These are phyloP conservation scores for Tholera decimalis DNA, from an alignment of 2,888 invertebrate genomes.

Conservation along the genomic window DNA sequence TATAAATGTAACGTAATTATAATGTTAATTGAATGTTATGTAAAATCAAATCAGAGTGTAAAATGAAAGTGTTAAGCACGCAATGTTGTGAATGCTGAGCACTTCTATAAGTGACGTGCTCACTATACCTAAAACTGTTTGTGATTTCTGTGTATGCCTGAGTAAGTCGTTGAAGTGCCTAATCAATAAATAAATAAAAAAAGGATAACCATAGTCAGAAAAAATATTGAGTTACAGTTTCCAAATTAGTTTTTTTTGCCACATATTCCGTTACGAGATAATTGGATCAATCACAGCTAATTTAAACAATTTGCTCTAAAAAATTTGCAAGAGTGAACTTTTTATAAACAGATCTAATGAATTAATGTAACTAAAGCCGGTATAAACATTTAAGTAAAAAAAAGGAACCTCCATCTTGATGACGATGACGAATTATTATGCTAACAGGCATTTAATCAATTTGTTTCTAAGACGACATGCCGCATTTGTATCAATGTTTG, in stretches of 20 bases:
- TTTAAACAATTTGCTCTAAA: constrained; percentile 23
- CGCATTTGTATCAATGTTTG: constrained; percentile 40
- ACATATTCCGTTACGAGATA: neutral
- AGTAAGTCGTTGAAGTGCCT: too few relatives aligned
- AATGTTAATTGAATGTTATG: too few relatives aligned
- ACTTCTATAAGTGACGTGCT: too few relatives aligned
- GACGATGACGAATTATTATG: constrained; percentile 58
- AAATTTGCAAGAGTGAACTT: constrained; percentile 2
- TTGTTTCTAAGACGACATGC: constrained; percentile 61
- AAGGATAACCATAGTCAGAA: too few relatives aligned
- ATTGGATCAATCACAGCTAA: constrained; percentile 27
- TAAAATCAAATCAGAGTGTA: too few relatives aligned
- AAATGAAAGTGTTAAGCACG: too few relatives aligned
- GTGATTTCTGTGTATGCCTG: too few relatives aligned
- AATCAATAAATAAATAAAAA: too few relatives aligned
- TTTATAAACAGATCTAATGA: constrained; percentile 48
- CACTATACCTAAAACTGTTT: too few relatives aligned
- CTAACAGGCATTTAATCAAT: constrained; percentile 58
- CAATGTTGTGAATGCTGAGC: too few relatives aligned
- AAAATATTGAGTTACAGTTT: too few relatives aligned
- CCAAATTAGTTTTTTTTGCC: neutral
- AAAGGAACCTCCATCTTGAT: constrained; percentile 40
- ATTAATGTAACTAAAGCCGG: constrained; percentile 43
- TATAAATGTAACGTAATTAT: too few relatives aligned
- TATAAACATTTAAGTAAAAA: constrained; percentile 50